These are phyloP conservation scores for Oikopleura vanhoeffeni DNA, from an alignment of 23 tunicate genomes.

Conservation along the genomic window DNA sequence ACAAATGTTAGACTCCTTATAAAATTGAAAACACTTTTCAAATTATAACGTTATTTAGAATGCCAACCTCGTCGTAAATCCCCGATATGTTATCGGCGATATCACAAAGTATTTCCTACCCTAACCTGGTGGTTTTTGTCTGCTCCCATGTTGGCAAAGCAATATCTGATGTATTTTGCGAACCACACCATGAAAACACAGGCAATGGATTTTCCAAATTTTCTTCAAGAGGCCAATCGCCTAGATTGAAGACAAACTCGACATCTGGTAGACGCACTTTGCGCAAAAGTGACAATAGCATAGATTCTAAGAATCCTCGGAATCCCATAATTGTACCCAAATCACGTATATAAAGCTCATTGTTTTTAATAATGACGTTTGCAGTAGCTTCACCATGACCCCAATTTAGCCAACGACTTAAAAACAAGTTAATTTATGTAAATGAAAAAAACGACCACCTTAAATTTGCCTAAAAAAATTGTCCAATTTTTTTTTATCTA, in stretches of 20 bases:
- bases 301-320: not conserved
- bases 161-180: not conserved
- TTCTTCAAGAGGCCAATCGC: not conserved
- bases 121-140: not conserved
- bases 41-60: no score
- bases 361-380: not conserved
- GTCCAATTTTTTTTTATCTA: no score
- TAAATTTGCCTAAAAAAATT: no score
- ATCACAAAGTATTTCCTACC: not conserved
- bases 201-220: not conserved
- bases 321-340: not conserved
- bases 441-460: no score
- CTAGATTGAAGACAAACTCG: not conserved
- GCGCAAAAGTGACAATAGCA: not conserved
- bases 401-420: no score
- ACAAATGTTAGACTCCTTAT: no score
- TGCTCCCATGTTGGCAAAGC: not conserved
- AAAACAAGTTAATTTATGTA: no score
- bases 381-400: not conserved
- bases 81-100: no score
- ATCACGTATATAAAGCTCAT: not conserved
- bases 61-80: no score
- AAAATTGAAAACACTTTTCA: no score
- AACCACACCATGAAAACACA: not conserved
- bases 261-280: not conserved